phyloP scores from a whole-genome alignment of 2,888 invertebrate genomes.

The Cynaeus angustus region DNA sequence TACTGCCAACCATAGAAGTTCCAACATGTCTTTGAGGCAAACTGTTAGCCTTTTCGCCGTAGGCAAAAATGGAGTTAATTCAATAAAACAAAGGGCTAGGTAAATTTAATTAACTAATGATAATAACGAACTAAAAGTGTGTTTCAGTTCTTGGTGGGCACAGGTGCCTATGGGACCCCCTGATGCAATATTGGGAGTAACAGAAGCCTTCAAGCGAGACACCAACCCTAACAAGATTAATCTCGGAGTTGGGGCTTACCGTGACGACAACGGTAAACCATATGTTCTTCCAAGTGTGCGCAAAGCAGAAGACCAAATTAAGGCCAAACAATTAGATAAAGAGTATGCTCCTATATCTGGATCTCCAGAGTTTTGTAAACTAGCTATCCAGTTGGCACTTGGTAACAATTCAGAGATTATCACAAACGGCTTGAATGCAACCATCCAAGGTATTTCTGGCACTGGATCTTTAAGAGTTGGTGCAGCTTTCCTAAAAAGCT shows the following conservation, averaged over 20 bases:
- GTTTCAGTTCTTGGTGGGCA: conserved; percentile 86
- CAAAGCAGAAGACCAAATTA: conserved; percentile 87
- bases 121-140: conserved; percentile 18
- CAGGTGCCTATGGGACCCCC: conserved; percentile 97
- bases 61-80: conserved; percentile 57
- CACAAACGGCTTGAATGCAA: conserved; percentile 80
- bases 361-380: conserved; percentile 85
- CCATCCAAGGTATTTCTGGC: conserved; percentile 94
- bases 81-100: conserved; percentile 58
- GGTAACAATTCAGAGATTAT: conserved; percentile 84
- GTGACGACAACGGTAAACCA: conserved; percentile 98
- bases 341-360: conserved; percentile 97
- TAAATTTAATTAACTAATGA: conserved; percentile 53
- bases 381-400: conserved; percentile 90
- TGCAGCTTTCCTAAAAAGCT: conserved; percentile 88
- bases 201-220: conserved; percentile 96
- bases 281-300: conserved; percentile 92
- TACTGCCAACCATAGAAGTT: neutral
- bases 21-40: conserved; percentile 59
- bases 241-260: conserved; percentile 96
- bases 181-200: conserved; percentile 97
- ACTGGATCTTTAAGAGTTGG: conserved; percentile 98
- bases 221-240: conserved; percentile 95
- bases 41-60: conserved; percentile 55
- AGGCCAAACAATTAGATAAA: conserved; percentile 84